Evolutionary conservation across 2,888 invertebrate genomes (phyloP).

Genomic region (Cheilosia scutellata): DNA sequence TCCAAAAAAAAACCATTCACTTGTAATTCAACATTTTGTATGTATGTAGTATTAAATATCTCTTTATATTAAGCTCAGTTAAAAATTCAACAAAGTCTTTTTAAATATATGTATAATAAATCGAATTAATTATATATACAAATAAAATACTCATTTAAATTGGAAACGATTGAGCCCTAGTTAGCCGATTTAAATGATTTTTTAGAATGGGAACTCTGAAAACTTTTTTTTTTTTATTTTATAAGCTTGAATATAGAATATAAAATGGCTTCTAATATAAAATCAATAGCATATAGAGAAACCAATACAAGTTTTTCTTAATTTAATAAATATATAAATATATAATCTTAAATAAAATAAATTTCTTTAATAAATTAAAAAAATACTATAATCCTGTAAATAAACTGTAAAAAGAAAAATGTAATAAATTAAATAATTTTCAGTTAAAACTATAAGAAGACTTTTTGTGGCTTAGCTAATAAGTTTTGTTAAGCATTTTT

Average conservation of each 20-base stretch:
- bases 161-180: conserved; percentile 83
- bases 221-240: not conserved
- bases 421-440: conserved; percentile 9
- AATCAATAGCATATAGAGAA: not conserved
- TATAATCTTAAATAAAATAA: not conserved
- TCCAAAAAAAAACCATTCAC: too few relatives aligned
- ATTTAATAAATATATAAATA: not conserved
- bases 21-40: too few relatives aligned
- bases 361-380: not conserved
- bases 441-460: conserved; percentile 7
- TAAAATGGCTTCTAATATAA: not conserved
- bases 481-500: conserved; percentile 25
- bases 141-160: conserved; percentile 80
- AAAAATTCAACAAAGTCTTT: not conserved
- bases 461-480: conserved; percentile 17
- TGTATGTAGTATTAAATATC: too few relatives aligned
- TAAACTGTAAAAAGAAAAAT: conserved; percentile 25
- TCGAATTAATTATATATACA: not conserved
- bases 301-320: not conserved
- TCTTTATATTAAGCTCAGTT: not conserved
- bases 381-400: conserved; percentile 12
- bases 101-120: conserved; percentile 2
- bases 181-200: conserved; percentile 82
- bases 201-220: conserved; percentile 31
- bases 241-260: not conserved